Base-by-base conservation (phyloP, 2,113 vertebrate genomes). In the Phoxinus phoxinus region DNA sequence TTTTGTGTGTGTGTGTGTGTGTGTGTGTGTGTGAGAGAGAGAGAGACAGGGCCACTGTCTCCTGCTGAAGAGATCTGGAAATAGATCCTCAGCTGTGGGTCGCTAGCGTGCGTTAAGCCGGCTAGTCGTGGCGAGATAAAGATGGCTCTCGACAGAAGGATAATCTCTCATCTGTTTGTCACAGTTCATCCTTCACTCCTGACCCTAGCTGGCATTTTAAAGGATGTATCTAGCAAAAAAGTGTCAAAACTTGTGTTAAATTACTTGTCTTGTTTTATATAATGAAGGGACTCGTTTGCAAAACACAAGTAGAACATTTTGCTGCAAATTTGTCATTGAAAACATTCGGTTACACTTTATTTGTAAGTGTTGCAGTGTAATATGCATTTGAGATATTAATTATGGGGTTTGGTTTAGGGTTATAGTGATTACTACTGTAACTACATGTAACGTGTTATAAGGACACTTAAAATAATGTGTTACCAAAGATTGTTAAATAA, bases 151-250 rank as follows among this genome's bases (percentile, higher is more conserved):
- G 21, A 17, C 81, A 71, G 81, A 83, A 71, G 65, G 71, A n/a
- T 48, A 44, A 75, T 84, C 51, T 46, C 35, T 84, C 59, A 75
- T 75, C 32, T 61, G 71, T 59, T 23, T 23, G 71, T 23, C 53
- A 58, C n/a, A 32, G 48, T 74, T 59, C 53, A 44, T 74, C 32
- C 25, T 46, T 72, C 32, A 41, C 21, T 12, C 71, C 35, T 56
- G 32, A 25, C 19, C 1, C 11, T 9, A 12, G 48, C 32, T 21
- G 69, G 44, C 25, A 7, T 23, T 61, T 61, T 84, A 23, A 73
- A 12, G 67, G 30, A 44, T 73, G 48, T 2, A 6, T 72, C 48
- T 48, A 27, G 13, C 23, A 3, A 30, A 51, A 75, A 75, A 4
- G 5, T n/a, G 3, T 65, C 30, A 21, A 65, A 65, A 17, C 27